Evolutionary conservation across 2,888 invertebrate species (phyloP).

Genomic region (Blomia tropicalis): DNA sequence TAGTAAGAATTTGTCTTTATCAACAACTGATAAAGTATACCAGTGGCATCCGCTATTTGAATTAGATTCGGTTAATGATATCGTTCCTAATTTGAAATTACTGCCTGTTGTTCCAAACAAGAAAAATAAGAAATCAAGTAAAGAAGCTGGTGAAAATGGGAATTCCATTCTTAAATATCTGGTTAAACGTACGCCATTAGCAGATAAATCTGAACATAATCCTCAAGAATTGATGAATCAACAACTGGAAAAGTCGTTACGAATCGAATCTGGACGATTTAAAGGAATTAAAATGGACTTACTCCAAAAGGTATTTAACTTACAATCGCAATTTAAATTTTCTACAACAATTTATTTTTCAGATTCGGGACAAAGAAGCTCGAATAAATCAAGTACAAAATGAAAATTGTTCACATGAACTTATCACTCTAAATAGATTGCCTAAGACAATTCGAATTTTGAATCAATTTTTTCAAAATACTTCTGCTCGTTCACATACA

Average conservation of each 20-base stretch:
- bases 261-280: not conserved
- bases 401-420: not conserved
- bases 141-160: not conserved
- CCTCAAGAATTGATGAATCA: no score
- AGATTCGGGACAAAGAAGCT: not conserved
- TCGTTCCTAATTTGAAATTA: conserved; percentile 41
- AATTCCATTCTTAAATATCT: not conserved
- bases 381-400: not conserved
- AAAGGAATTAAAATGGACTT: not conserved
- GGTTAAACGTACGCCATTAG: not conserved
- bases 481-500: not conserved
- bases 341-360: not conserved
- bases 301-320: not conserved
- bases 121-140: not conserved
- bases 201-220: no score
- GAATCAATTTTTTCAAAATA: not conserved
- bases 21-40: conserved; percentile 49
- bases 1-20: conserved; percentile 51
- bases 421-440: not conserved
- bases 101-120: conserved; percentile 9
- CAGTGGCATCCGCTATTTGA: conserved; percentile 87
- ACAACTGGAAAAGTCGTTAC: no score
- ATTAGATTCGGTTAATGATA: conserved; percentile 60
- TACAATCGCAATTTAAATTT: not conserved
- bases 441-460: not conserved